Base-by-base conservation (phyloP, 1,140 invertebrate species). In the Mamestra configurata region DNA sequence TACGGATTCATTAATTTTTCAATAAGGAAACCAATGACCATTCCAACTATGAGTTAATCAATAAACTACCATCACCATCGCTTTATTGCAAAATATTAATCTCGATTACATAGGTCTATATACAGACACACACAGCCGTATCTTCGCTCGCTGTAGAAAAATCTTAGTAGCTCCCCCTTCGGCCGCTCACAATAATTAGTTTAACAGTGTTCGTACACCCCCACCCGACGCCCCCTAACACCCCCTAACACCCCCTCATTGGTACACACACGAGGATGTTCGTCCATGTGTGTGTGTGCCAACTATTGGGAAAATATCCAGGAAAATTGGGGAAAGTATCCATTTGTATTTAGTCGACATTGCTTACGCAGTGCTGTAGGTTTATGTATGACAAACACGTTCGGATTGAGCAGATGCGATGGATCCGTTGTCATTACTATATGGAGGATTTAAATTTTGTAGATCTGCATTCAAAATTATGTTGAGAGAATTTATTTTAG, bases 101-200 rank as follows among this genome's bases (percentile, higher is more conserved):
- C 80, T 79, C 43, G 70, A 75, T 55, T 53, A 75, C 49, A 78
- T 57, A 79, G 77, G 53, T 70, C 73, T 75, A 86, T 81, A 76
- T 78, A 64, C 70, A 43, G 3, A 43, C 77, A 79, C 71, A 85
- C 81, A 83, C 77, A 73, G 64, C 71, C 59, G 82, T 81, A 46
- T 79, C 59, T 68, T 68, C n/a, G 64, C 6, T 59, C 55, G 37
- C 61, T 80, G 86, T 84, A 88, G 83, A 88, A 88, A 88, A 86
- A 86, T 84, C 82, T 83, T 82, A 81, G 82, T 72, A 75, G 72
- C 72, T 81, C 81, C 83, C 82, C 81, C 86, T 13, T 71, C 73
- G 46, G 78, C 59, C 24, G 70, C 83, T 81, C 78, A 77, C 87
- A 88, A 90, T 91, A 91, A 91, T 91, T 91, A 91, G 90, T 91